A percentile compares a stretch with the other conserved stretches of the same genome.
These are phyloP conservation scores for Morbakka virulenta DNA, from an alignment of 30 jellyfish, hydroid and myxozoan genomes.

Conservation along the genomic window DNA sequence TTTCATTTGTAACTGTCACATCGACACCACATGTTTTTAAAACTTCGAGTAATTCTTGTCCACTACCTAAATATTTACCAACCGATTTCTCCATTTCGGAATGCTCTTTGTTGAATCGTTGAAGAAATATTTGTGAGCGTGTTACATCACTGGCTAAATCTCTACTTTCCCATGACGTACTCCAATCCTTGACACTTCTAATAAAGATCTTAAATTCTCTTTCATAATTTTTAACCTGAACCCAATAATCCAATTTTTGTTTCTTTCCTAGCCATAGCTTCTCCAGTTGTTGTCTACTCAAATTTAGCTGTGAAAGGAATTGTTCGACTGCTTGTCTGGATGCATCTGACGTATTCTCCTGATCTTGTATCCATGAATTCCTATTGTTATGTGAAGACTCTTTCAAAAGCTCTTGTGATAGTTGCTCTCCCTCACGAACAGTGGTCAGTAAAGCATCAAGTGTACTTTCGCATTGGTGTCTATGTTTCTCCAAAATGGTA, in stretches of 20 bases:
- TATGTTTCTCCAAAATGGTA: constrained; percentile 79
- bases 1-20: constrained; percentile 66
- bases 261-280: constrained; percentile 85
- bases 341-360: constrained; percentile 19
- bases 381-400: constrained; percentile 54
- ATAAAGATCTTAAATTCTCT: constrained; percentile 50
- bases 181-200: constrained; percentile 53
- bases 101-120: constrained; percentile 63
- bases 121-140: constrained; percentile 68
- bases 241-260: constrained; percentile 89
- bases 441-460: constrained; percentile 72
- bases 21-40: constrained; percentile 77
- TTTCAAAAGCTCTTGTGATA: constrained; percentile 65
- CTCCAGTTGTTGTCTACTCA: constrained; percentile 69
- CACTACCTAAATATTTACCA: constrained; percentile 34
- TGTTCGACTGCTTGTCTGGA: constrained; percentile 70
- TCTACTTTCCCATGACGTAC: constrained; percentile 64
- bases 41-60: constrained; percentile 65
- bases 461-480: constrained; percentile 86
- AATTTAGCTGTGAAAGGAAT: constrained; percentile 59
- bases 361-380: constrained; percentile 25
- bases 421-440: constrained; percentile 91
- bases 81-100: constrained; percentile 65
- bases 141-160: constrained; percentile 84
- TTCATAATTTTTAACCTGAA: constrained; percentile 83